Percentiles rank a stretch among this genome's conserved stretches.
Conservation (phyloP, 2,797 vertebrate genomes). For the Hydrophis major region DNA sequence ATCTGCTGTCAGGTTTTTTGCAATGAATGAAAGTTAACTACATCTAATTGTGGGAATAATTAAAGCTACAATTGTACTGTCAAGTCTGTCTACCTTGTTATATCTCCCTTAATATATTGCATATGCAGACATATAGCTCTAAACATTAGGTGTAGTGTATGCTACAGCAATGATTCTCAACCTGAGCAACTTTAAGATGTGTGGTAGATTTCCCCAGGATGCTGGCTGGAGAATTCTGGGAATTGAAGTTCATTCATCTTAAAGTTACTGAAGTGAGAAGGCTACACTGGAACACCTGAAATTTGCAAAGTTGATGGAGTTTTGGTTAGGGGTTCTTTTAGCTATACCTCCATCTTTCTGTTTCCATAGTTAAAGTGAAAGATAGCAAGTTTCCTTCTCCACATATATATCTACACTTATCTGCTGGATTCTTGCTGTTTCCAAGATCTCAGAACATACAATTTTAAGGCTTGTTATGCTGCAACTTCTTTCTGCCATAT, state of each 20-base stretch:
- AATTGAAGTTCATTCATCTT: neutral
- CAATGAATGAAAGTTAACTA: neutral
- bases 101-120: neutral
- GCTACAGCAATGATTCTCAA: neutral
- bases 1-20: neutral
- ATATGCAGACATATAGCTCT: neutral
- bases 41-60: neutral
- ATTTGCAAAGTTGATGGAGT: neutral
- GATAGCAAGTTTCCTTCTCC: neutral
- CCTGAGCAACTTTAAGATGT: neutral
- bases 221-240: neutral
- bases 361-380: neutral
- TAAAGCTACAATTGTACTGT: neutral
- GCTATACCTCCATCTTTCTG: neutral
- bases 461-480: neutral
- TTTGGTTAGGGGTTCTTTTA: neutral
- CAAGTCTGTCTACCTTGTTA: neutral
- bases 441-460: neutral
- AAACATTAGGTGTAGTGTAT: neutral
- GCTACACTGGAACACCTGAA: neutral
- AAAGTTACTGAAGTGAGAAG: neutral
- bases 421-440: neutral
- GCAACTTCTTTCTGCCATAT: neutral
- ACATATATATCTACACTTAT: neutral
- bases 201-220: neutral